Evolutionary conservation across 2,797 vertebrate genomes (phyloP), one percentile per base, ranked within the genome.

Genomic region (Oryzias dopingdopingensis): DNA sequence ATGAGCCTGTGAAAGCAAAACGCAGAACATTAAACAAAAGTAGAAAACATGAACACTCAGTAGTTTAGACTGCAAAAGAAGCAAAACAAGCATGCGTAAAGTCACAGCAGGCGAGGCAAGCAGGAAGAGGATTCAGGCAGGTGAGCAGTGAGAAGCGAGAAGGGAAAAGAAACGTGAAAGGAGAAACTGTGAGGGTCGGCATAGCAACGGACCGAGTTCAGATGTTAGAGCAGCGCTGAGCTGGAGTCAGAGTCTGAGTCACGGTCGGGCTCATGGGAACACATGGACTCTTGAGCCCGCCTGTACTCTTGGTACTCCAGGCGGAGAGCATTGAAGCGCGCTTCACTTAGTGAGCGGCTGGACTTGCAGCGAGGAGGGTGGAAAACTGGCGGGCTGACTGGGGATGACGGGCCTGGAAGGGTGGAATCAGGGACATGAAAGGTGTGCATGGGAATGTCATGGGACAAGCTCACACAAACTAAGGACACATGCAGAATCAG

Each of bases 241-340:
- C 61, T 80, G 86, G 81, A 74, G 77, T 92, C 90, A 67, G 87
- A 87, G 74, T 90, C 88, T 67, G 82, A 88, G 56, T 83, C 81
- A 20, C 60, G 74, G 76, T 79, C 79, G 16, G 85, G 84, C 59
- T 86, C 80, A 62, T 49, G 76, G 74, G 81, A 59, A 72, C 72
- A 75, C 66, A 50, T 42, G 80, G 86, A 84, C 44, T 88, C 85
- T 81, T 89, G 90, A 73, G 86, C 67, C 53, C 76, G 89, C 63
- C 87, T 86, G 86, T 89, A 90, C 78, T 91, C 76, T 45, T 91
- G 89, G 81, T 91, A 93, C 81, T 93, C 92, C 80, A 86, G 89
- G 40, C 90, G 90, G 47, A 93, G 87, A 56, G 92, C 92, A 66
- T 87, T 88, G 89, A 92, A 93, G 53, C 91, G 92, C 10, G 88